These are phyloP conservation scores for Glandiceps talaboti DNA, from an alignment of 53 echinoderm and acorn worm genomes.

Conservation along the genomic window DNA sequence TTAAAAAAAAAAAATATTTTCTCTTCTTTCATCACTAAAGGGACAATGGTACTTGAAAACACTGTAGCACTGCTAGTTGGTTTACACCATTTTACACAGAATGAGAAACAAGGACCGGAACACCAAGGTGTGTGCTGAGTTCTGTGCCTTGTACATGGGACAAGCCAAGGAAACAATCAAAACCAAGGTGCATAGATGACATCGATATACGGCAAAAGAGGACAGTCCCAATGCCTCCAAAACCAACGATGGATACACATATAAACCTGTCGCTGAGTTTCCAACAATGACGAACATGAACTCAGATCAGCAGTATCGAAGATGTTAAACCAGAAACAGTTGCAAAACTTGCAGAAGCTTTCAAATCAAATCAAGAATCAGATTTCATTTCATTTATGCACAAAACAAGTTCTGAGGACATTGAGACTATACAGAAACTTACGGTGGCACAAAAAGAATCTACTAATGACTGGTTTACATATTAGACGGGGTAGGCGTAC, in stretches of 20 bases:
- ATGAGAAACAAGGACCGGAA: constrained; percentile 14
- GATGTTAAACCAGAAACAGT: not conserved
- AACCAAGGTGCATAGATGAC: constrained; percentile 18
- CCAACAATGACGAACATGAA: not conserved
- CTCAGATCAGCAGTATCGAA: not conserved
- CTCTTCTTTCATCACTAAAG: no score
- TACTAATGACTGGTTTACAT: no score
- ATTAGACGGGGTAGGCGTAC: no score
- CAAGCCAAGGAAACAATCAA: constrained; percentile 16
- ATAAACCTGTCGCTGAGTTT: constrained; percentile 1
- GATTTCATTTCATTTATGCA: not conserved
- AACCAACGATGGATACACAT: constrained; percentile 7
- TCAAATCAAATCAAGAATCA: not conserved
- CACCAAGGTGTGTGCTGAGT: constrained; percentile 25
- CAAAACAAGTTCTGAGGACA: no score
- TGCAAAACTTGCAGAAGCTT: not conserved
- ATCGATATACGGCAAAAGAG: constrained; percentile 12
- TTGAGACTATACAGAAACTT: no score
- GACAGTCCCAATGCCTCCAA: constrained; percentile 7
- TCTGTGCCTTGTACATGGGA: constrained; percentile 21
- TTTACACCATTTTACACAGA: constrained; percentile 2
- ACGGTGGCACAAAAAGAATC: no score
- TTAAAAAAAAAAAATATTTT: no score
- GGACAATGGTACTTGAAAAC: constrained; percentile 26
- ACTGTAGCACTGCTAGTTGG: constrained; percentile 23